Percentiles rank a stretch among this genome's conserved stretches.
Evolutionary conservation across 1,140 invertebrate genomes (phyloP).

Genomic region (Lepidostoma basale): DNA sequence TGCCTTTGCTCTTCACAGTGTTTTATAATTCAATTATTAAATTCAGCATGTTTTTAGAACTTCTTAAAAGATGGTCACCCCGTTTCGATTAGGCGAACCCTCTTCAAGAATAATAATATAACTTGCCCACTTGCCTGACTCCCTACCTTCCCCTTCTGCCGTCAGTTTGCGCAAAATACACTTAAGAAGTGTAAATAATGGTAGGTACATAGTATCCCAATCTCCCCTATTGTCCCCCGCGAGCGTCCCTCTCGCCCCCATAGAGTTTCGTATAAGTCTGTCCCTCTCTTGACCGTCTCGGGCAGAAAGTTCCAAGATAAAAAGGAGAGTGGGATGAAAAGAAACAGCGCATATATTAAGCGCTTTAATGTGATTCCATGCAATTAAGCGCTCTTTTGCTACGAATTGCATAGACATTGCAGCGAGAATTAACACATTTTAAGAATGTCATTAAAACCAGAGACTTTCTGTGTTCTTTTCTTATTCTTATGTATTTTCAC

Average conservation of each 20-base stretch:
- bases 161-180: constrained; percentile 42
- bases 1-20: too few species aligned
- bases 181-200: constrained; percentile 46
- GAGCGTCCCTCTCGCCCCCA: not conserved
- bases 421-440: too few species aligned
- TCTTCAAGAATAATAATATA: constrained; percentile 31
- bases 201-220: constrained; percentile 25
- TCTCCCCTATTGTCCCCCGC: constrained; percentile 17
- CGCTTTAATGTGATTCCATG: too few species aligned
- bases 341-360: too few species aligned
- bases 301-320: not conserved
- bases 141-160: constrained; percentile 1
- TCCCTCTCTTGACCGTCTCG: not conserved
- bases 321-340: not conserved
- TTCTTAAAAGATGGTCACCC: not conserved
- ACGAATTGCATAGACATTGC: too few species aligned
- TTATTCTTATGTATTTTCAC: too few species aligned
- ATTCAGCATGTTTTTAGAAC: too few species aligned
- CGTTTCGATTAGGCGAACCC: constrained; percentile 22
- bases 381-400: too few species aligned
- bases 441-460: too few species aligned
- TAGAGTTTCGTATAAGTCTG: not conserved
- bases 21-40: too few species aligned
- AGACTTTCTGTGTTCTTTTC: too few species aligned
- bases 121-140: constrained; percentile 26